phyloP scores from a whole-genome alignment of 1,140 invertebrate species.

The Drosophila sulfurigaster region DNA sequence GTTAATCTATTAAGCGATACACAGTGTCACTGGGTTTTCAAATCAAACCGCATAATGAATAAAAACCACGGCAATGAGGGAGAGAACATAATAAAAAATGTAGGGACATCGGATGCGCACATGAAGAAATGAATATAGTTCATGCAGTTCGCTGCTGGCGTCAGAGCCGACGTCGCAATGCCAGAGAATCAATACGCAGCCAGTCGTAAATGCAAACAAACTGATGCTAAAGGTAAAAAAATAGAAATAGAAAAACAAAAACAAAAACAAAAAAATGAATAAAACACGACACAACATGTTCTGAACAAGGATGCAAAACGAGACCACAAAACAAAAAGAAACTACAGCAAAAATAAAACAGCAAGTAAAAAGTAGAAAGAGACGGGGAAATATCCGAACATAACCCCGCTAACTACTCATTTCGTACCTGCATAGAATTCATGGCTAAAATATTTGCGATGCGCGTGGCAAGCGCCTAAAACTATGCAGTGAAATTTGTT shows the following conservation, averaged over 20 bases:
- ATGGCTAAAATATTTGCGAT: slow-evolving; percentile 49
- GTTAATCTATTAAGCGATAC: background rate
- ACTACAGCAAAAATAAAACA: slow-evolving; percentile 2
- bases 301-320: slow-evolving; percentile 36
- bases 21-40: slow-evolving; percentile 21
- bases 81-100: slow-evolving; percentile 40
- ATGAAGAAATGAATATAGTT: slow-evolving; percentile 42
- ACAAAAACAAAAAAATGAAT: slow-evolving; percentile 48
- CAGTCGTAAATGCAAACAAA: slow-evolving; percentile 48
- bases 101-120: slow-evolving; percentile 38
- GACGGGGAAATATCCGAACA: slow-evolving; percentile 37
- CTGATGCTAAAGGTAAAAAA: slow-evolving; percentile 31
- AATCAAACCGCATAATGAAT: slow-evolving; percentile 29
- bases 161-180: slow-evolving; percentile 7
- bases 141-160: slow-evolving; percentile 8
- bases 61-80: slow-evolving; percentile 10
- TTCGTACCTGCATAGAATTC: slow-evolving; percentile 47
- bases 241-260: slow-evolving; percentile 34
- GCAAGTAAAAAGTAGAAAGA: slow-evolving; percentile 5
- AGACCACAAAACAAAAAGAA: slow-evolving; percentile 21
- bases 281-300: slow-evolving; percentile 26
- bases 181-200: slow-evolving; percentile 71
- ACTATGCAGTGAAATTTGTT: slow-evolving; percentile 61
- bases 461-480: slow-evolving; percentile 54
- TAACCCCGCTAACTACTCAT: background rate